These are phyloP conservation scores for Penaeus vannamei DNA, from an alignment of 1,140 invertebrate species.

Conservation along the genomic window DNA sequence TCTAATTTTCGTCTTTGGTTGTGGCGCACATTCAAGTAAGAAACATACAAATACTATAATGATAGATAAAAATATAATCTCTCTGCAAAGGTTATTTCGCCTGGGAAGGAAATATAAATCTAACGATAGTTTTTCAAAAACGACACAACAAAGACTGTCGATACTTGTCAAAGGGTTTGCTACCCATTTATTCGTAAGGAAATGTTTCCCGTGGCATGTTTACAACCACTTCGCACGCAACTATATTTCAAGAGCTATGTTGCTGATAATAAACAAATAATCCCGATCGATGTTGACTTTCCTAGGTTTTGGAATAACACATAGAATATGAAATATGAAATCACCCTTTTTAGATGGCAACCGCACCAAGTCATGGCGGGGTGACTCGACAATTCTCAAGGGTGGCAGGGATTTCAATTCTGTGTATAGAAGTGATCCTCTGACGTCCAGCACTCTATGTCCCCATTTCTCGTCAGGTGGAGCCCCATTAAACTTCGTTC, in stretches of 20 bases:
- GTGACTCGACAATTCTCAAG: conserved; percentile 53
- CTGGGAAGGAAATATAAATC: no score
- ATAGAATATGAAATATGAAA: conserved; percentile 23
- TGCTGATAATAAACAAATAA: no score
- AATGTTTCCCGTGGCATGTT: not conserved
- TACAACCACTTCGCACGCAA: not conserved
- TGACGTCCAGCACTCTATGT: no score
- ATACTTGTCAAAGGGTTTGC: conserved; percentile 22
- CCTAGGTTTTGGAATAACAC: no score
- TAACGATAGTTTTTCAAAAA: not conserved
- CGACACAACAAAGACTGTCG: conserved; percentile 10
- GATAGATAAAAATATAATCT: no score
- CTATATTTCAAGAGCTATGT: no score
- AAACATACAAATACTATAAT: no score
- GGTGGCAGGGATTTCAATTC: conserved; percentile 57
- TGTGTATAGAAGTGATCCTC: conserved; percentile 53
- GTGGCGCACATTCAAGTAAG: no score
- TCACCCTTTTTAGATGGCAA: conserved; percentile 16
- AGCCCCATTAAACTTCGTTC: not conserved
- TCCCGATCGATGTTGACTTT: no score
- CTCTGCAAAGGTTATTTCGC: no score
- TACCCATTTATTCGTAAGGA: not conserved
- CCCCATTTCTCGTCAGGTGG: conserved; percentile 3
- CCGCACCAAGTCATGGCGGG: conserved; percentile 30
- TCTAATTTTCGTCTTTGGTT: no score